Percentiles rank a stretch among this genome's conserved stretches.
Conservation (phyloP, 2,113 vertebrate genomes). For the Toxotes chatareus region DNA sequence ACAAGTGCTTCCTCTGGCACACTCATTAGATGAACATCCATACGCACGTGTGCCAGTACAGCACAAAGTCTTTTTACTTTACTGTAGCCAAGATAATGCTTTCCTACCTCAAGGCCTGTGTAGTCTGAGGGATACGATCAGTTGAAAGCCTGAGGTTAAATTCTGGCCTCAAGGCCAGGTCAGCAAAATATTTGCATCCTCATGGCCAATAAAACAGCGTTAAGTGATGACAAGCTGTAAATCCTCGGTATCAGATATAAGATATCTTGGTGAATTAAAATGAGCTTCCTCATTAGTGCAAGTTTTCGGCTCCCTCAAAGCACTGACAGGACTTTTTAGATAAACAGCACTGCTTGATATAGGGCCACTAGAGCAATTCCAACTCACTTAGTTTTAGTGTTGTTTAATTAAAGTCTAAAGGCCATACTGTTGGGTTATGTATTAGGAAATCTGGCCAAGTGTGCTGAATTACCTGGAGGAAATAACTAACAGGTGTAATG, state of each 20-base stretch:
- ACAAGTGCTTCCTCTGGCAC: not conserved
- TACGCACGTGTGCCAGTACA: not conserved
- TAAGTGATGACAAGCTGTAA: not conserved
- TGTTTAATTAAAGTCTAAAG: conserved; percentile 63
- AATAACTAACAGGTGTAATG: not conserved
- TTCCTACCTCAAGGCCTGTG: not conserved
- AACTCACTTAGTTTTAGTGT: conserved; percentile 3
- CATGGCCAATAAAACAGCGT: conserved; percentile 19
- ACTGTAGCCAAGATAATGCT: not conserved
- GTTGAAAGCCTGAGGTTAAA: not conserved
- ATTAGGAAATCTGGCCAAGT: conserved; percentile 32
- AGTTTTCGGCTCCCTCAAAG: not conserved
- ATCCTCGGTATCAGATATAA: not conserved
- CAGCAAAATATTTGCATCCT: not conserved
- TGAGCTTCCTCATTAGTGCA: conserved; percentile 37
- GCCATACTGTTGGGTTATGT: conserved; percentile 29
- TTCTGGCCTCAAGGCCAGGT: not conserved
- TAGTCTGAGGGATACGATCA: not conserved
- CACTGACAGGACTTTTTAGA: conserved; percentile 14
- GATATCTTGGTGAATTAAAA: conserved; percentile 2
- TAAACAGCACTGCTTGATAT: not conserved
- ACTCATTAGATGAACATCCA: not conserved
- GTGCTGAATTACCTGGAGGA: not conserved
- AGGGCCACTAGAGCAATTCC: not conserved
- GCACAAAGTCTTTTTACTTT: not conserved